These are phyloP conservation scores for Poecilia velifera DNA, from an alignment of 2,797 vertebrate species.

Conservation along the genomic window DNA sequence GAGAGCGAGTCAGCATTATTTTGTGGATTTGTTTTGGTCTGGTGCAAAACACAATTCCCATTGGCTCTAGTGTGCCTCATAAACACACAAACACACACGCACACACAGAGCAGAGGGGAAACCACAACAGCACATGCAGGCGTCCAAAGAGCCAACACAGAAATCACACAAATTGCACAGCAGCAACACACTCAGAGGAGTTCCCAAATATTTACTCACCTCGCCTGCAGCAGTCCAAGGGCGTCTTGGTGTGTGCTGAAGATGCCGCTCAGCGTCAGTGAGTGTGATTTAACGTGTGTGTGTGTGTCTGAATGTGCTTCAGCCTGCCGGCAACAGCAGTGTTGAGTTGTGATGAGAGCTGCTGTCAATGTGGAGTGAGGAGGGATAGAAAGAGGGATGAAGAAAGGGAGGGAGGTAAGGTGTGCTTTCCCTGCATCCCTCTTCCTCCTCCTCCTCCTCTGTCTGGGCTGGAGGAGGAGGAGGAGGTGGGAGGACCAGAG, in stretches of 20 bases:
- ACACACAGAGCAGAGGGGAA: constrained; percentile 20
- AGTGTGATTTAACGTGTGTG: constrained; percentile 18
- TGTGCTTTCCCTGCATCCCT: constrained; percentile 82
- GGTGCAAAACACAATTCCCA: constrained; percentile 74
- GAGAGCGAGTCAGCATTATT: constrained; percentile 72
- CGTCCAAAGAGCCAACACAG: constrained; percentile 25
- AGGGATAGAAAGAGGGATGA: constrained; percentile 57
- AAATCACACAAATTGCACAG: constrained; percentile 24
- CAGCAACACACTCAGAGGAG: constrained; percentile 27
- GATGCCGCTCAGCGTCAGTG: constrained; percentile 70
- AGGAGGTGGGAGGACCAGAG: constrained; percentile 74
- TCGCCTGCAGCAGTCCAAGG: constrained; percentile 77
- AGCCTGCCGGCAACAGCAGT: constrained; percentile 58
- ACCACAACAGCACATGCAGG: constrained; percentile 47
- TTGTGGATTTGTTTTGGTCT: constrained; percentile 77
- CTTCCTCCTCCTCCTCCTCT: constrained; percentile 63
- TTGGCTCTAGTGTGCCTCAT: constrained; percentile 59
- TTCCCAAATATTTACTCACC: constrained; percentile 73
- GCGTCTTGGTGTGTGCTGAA: constrained; percentile 58
- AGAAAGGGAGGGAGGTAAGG: constrained; percentile 78
- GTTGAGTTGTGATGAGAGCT: constrained; percentile 69
- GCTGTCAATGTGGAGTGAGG: constrained; percentile 68
- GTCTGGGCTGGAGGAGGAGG: constrained; percentile 57
- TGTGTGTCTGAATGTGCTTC: constrained; percentile 42
- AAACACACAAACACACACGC: constrained; percentile 45